Percentiles rank a stretch among this genome's conserved stretches.
These are phyloP conservation scores for Darevskia mixta DNA, from an alignment of 2,797 vertebrate genomes.

Conservation along the genomic window DNA sequence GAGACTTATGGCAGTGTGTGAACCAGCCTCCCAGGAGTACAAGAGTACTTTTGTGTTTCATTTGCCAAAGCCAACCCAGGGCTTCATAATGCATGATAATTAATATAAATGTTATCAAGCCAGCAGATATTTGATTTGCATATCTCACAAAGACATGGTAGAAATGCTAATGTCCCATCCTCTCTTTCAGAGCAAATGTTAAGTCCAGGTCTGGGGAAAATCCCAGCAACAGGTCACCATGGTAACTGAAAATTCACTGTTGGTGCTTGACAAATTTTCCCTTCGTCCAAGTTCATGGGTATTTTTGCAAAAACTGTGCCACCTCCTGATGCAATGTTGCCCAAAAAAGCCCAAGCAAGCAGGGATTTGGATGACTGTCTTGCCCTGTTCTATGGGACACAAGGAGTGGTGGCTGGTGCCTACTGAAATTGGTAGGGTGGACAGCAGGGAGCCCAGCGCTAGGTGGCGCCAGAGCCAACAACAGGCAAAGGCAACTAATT, in stretches of 20 bases:
- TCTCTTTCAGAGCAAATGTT: background rate
- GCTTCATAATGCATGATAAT: rapidly evolving
- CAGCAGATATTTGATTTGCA: background rate
- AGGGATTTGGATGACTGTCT: background rate
- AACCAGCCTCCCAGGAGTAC: background rate
- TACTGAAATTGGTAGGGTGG: too few species aligned
- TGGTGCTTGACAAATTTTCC: background rate
- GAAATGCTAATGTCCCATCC: background rate
- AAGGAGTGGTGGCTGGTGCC: too few species aligned
- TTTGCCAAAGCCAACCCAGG: background rate
- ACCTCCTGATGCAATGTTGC: background rate
- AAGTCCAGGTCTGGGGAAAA: background rate
- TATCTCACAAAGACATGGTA: background rate
- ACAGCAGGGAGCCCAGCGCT: too few species aligned
- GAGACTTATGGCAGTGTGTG: slow-evolving; percentile 26
- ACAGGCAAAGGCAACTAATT: too few species aligned
- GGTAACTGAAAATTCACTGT: background rate
- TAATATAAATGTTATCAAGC: rapidly evolving
- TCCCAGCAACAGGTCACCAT: background rate
- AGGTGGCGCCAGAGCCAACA: too few species aligned
- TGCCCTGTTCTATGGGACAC: background rate
- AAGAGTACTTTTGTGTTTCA: background rate
- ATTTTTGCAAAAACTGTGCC: background rate
- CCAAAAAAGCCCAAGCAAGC: background rate
- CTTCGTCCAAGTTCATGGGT: background rate